Evolutionary conservation across 2,888 invertebrate species (phyloP), one percentile per base, ranked within the genome.

Genomic region (Byasa hedistus): DNA sequence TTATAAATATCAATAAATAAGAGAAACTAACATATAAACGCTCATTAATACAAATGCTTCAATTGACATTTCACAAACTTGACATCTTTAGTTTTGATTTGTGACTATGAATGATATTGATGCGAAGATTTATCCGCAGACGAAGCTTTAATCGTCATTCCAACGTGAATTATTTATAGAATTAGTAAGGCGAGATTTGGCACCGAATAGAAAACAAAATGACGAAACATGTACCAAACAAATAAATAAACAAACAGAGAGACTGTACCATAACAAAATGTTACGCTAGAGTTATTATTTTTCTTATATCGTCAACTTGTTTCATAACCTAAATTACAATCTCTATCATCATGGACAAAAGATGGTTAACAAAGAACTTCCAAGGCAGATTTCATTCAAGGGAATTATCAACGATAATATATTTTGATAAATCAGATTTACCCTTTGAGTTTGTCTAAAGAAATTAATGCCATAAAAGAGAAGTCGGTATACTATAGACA

Each of bases 121-220:
- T 19, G 48, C 32, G 10, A 3, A n/a, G n/a, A 48, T 48, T 48
- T 48, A 48, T 48, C 19, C 48, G 2, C n/a, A 48, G 19, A 48
- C 48, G n/a, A n/a, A 48, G 4, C 19, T n/a, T 5, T n/a, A 48
- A 48, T 48, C n/a, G 19, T 48, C 48, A 48, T 48, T 48, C 48
- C 48, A n/a, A 48, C 48, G n/a, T 19, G n/a, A 48, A 54, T 21
- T 59, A 66, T 54, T 66, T 66, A 59, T 66, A 66, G 58, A 36
- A 63, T n/a, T 23, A 59, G 62, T 52, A 58, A 66, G 22, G 12
- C 8, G 32, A 32, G 23, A 64, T 57, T 67, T 67, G 67, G 67
- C 67, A 67, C 56, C 19, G 51, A 60, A 64, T 60, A 21, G 67
- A 52, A 67, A 67, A 67, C 67, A 67, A 60, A 59, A 12, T 51